Evolutionary conservation across 2,888 invertebrate genomes (phyloP).

Genomic region (Drepanosiphum platanoidis): DNA sequence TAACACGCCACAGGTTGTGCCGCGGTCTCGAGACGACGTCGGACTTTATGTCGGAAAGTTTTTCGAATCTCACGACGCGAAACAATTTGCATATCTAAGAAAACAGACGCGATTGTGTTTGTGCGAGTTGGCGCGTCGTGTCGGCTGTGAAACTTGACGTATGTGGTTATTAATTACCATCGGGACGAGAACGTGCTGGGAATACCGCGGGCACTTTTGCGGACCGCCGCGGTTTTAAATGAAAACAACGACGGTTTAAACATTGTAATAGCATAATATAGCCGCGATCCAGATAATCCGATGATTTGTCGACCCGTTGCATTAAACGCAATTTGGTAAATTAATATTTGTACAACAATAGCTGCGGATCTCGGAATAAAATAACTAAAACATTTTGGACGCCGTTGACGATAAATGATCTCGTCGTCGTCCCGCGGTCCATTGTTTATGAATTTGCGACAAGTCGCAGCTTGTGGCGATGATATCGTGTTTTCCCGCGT

Average conservation of each 20-base stretch:
- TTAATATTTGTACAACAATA: slow-evolving; percentile 4
- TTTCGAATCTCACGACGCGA: not conserved
- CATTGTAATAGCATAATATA: not conserved
- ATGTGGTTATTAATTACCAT: slow-evolving; percentile 38
- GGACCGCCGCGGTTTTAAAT: not conserved
- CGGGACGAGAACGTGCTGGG: slow-evolving; percentile 23
- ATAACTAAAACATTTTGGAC: slow-evolving; percentile 1
- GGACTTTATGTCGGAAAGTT: not conserved
- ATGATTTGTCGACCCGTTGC: slow-evolving; percentile 20
- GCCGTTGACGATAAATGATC: not conserved
- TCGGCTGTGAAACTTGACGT: slow-evolving; percentile 29
- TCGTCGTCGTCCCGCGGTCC: not conserved
- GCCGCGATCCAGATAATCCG: slow-evolving; percentile 5
- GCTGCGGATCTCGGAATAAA: slow-evolving; percentile 4
- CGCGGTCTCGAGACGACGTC: not conserved
- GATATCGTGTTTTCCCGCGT: too few relatives aligned
- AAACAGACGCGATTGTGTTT: slow-evolving; percentile 36
- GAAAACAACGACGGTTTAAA: slow-evolving; percentile 9
- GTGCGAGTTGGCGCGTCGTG: slow-evolving; percentile 1
- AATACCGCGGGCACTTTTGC: slow-evolving; percentile 17
- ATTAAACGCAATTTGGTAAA: not conserved
- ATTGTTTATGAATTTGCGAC: not conserved
- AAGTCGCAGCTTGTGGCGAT: too few relatives aligned
- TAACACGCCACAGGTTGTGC: not conserved
- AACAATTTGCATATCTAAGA: slow-evolving; percentile 38